Conservation (phyloP, 2,888 invertebrate genomes). For the Neuroscelio doddi region DNA sequence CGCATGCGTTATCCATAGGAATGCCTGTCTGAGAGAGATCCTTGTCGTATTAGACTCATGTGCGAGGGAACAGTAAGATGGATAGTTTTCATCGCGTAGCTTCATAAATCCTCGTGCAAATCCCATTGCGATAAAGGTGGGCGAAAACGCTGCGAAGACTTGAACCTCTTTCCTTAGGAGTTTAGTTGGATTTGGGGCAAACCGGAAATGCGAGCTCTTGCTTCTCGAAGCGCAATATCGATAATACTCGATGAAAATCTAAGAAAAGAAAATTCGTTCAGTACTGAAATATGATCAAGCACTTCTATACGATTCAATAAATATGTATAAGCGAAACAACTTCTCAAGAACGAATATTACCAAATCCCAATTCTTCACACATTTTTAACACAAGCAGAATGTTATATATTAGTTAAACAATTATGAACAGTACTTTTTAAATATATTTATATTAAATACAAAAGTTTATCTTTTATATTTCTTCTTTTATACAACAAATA, state of each 20-base stretch:
- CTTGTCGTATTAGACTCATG: conserved; percentile 43
- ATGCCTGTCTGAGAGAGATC: conserved; percentile 23
- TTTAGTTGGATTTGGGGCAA: conserved; percentile 22
- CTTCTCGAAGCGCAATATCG: conserved; percentile 18
- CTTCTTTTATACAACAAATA: too few species aligned
- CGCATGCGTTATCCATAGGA: conserved; percentile 31
- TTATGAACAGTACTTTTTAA: too few species aligned
- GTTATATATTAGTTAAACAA: too few species aligned
- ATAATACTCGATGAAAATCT: conserved; percentile 28
- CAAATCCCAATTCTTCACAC: too few species aligned
- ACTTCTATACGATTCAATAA: conserved; percentile 20
- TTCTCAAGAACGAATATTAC: neutral
- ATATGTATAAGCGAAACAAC: conserved; percentile 6
- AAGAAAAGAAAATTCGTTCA: conserved; percentile 19
- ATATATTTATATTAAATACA: too few species aligned
- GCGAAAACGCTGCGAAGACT: conserved; percentile 12
- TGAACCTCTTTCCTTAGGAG: conserved; percentile 2
- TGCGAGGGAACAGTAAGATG: conserved; percentile 53
- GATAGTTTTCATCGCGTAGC: conserved; percentile 61
- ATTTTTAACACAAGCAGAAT: too few species aligned
- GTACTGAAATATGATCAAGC: conserved; percentile 31
- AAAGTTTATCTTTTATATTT: too few species aligned
- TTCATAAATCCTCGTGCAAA: conserved; percentile 61
- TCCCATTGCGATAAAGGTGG: conserved; percentile 49
- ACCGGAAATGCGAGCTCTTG: conserved; percentile 32